Base-by-base conservation (phyloP, 2,888 invertebrate species). In the Agrotis exclamationis region DNA sequence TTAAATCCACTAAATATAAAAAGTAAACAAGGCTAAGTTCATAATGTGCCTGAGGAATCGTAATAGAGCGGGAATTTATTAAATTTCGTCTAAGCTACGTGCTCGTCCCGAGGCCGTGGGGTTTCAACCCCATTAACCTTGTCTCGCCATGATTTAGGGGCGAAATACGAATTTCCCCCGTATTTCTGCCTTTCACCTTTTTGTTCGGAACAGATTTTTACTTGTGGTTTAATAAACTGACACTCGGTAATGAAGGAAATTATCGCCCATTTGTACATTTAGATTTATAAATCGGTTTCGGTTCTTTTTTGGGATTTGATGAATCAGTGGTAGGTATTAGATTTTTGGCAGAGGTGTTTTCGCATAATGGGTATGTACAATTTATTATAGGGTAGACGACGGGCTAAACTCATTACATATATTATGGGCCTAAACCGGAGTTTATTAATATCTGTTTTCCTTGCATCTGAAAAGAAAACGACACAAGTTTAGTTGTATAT, bases 41-140 rank as follows among this genome's bases (percentile, higher is more conserved):
- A 81, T 85, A 81, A 76, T 82, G 76, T 82, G 68, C 86, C 86
- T 80, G 85, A 91, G 90, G 89, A 89, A 90, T 90, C 86, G 90
- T 91, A 92, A 92, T 93, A 90, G 88, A 93, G 90, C 88, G 85
- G 87, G 87, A 92, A 92, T 94, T 94, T 93, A 94, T 94, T 94
- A 93, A 94, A 94, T 93, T 93, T 91, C 85, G 89, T 87, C 89
- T 90, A 88, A 91, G 91, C 91, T 93, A 94, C 95, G 95, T 94
- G 95, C 93, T 94, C 91, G 92, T 88, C 91, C 89, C 89, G 90
- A 89, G 92, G 90, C 92, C 90, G 90, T 81, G 88, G 89, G 91
- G 92, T 92, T 93, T 91, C 92, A 91, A 93, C 93, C 93, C 95
- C 95, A 95, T 95, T 95, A 95, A 95, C 94, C 94, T 94, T 94